phyloP scores from a whole-genome alignment of 2,888 invertebrate genomes.

The Lasioglossum villosulum region DNA sequence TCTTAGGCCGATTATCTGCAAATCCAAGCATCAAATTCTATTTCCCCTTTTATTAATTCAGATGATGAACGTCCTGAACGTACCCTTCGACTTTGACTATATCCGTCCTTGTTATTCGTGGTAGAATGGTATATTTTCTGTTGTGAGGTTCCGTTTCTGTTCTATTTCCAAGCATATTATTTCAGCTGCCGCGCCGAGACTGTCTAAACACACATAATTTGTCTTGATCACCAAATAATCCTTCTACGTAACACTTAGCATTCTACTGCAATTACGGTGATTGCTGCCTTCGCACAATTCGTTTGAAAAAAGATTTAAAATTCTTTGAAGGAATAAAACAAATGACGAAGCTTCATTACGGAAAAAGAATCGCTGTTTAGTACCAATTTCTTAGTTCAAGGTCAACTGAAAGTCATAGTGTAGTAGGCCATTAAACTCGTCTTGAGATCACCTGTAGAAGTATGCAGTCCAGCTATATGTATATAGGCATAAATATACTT shows the following conservation, averaged over 20 bases:
- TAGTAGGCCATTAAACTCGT: background rate
- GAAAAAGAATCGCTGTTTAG: too few relatives aligned
- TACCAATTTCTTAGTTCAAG: background rate
- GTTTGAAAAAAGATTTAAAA: background rate
- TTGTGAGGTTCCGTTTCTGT: background rate
- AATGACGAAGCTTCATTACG: too few relatives aligned
- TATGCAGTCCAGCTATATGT: too few relatives aligned
- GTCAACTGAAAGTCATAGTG: background rate
- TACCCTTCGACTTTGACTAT: background rate
- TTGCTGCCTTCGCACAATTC: background rate
- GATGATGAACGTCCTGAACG: background rate
- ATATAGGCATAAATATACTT: too few relatives aligned
- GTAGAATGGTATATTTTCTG: background rate
- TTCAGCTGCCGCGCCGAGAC: background rate
- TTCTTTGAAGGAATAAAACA: background rate
- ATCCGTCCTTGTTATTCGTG: background rate
- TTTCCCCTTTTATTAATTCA: background rate
- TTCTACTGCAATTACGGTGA: background rate
- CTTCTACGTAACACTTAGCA: background rate
- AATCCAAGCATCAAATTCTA: background rate
- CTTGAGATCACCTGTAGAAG: background rate
- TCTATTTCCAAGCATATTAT: background rate
- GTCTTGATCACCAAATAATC: background rate
- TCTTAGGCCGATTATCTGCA: background rate
- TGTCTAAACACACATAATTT: constrained; percentile 1